Conservation (phyloP, 2,797 vertebrate species). For the Enteromius anoplus region DNA sequence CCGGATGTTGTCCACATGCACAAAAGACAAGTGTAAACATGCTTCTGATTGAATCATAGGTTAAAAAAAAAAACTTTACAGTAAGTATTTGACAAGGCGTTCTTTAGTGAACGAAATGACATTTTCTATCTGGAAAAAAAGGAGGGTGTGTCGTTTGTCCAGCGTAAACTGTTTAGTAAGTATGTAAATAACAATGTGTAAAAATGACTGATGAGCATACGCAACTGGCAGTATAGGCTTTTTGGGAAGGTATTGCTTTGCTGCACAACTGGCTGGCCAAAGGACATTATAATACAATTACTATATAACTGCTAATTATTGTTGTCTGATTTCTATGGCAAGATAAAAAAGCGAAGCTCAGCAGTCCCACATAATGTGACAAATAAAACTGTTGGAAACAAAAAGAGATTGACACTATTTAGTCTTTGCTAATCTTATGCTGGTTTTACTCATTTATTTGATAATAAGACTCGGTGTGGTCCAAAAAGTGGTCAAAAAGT, state of each 20-base stretch:
- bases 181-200: neutral
- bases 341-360: slow-evolving; percentile 11
- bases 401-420: neutral
- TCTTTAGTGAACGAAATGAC: no score
- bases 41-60: neutral
- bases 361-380: neutral
- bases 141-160: neutral
- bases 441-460: slow-evolving; percentile 3
- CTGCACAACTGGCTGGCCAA: neutral
- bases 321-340: neutral
- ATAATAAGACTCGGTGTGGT: neutral
- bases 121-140: neutral
- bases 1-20: no score
- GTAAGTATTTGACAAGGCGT: no score
- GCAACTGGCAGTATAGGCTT: neutral
- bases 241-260: neutral
- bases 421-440: neutral
- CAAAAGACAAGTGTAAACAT: no score
- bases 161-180: neutral
- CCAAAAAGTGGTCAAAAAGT: neutral
- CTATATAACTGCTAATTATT: neutral
- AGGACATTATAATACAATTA: slow-evolving; percentile 3
- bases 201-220: neutral
- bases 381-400: neutral
- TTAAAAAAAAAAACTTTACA: neutral